phyloP scores from a whole-genome alignment of 2,113 vertebrate species.

The Crotophaga sulcirostris region DNA sequence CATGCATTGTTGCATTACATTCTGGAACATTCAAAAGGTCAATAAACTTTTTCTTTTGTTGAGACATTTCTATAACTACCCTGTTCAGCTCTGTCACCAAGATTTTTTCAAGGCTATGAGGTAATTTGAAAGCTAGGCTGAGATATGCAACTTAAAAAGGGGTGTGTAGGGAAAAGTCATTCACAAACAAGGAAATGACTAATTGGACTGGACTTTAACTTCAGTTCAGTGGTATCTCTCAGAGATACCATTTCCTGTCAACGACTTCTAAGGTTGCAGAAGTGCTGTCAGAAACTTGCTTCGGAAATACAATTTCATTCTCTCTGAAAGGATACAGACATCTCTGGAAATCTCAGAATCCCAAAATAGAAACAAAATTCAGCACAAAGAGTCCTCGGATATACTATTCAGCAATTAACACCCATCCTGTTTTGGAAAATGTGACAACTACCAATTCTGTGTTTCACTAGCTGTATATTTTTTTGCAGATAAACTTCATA shows the following conservation, averaged over 20 bases:
- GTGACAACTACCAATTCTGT: neutral
- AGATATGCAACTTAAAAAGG: neutral
- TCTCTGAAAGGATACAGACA: neutral
- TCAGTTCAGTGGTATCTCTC: neutral
- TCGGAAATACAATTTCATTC: neutral
- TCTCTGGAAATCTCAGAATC: neutral
- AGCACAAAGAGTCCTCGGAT: neutral
- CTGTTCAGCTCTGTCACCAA: neutral
- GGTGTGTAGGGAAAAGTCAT: neutral
- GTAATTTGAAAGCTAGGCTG: neutral
- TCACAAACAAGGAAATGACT: neutral
- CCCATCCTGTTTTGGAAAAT: neutral
- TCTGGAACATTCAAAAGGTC: conserved; percentile 9
- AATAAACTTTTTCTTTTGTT: neutral
- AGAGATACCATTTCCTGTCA: neutral
- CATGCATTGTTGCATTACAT: neutral
- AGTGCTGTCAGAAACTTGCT: neutral
- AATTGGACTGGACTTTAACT: neutral
- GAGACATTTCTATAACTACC: neutral
- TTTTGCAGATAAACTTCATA: neutral
- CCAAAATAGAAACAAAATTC: neutral
- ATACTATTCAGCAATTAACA: neutral
- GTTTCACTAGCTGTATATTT: neutral
- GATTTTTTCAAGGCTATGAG: neutral
- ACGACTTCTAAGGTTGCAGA: neutral